Evolutionary conservation across 2,113 vertebrate genomes (phyloP).

Genomic region (Chroicocephalus ridibundus): DNA sequence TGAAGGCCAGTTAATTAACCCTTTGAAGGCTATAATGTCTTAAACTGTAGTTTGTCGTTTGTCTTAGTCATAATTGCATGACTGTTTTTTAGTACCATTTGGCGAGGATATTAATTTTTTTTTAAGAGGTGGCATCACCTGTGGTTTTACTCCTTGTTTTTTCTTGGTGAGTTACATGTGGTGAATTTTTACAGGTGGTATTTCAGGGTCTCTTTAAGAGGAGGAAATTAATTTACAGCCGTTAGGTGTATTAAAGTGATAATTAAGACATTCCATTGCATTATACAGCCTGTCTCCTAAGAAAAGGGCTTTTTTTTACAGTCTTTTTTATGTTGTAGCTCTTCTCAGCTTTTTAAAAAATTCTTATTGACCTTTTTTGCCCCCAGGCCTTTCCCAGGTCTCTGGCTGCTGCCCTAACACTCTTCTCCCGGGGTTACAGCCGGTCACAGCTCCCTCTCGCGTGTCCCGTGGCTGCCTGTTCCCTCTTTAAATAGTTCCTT

Average conservation of each 20-base stretch:
- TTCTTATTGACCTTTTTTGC: background rate
- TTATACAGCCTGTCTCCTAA: background rate
- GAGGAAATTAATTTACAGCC: background rate
- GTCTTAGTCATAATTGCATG: background rate
- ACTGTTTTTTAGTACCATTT: background rate
- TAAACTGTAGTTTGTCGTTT: background rate
- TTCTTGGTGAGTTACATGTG: background rate
- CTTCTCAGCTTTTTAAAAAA: background rate
- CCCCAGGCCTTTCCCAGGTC: background rate
- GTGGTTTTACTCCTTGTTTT: background rate
- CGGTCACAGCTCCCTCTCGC: background rate
- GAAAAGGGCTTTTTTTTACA: background rate
- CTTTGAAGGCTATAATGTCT: background rate
- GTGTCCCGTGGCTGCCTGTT: background rate
- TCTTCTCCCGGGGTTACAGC: background rate
- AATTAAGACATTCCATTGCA: background rate
- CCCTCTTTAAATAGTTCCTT: background rate
- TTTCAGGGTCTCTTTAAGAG: background rate
- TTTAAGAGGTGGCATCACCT: fast-evolving
- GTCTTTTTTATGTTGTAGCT: background rate
- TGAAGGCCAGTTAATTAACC: background rate
- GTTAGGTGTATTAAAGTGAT: background rate
- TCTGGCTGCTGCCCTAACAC: background rate
- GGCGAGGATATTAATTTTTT: background rate
- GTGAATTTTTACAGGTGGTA: background rate